Percentiles rank a stretch among this genome's conserved stretches.
Conservation (phyloP, 2,797 vertebrate genomes). For the Diplodus puntazzo region DNA sequence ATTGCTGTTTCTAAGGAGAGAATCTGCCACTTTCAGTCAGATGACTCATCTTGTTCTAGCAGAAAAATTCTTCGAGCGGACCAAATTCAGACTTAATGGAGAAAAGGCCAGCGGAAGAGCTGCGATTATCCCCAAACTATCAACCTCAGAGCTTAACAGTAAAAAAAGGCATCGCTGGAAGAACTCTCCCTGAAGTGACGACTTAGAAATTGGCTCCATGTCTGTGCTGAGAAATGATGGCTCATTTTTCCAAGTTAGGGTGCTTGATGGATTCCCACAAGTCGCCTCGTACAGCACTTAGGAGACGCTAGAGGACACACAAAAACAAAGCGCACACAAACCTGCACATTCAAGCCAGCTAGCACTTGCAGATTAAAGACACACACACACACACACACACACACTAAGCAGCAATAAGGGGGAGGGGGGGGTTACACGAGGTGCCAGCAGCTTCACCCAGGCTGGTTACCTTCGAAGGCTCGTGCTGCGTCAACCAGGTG, state of each 20-base stretch:
- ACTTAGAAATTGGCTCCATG: conserved; percentile 67
- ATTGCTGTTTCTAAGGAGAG: background rate
- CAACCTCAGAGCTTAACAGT: conserved; percentile 60
- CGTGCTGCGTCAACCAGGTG: conserved; percentile 96
- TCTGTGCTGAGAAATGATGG: conserved; percentile 53
- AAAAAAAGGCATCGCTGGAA: conserved; percentile 47
- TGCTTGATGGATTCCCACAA: conserved; percentile 61
- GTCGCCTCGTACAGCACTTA: conserved; percentile 60
- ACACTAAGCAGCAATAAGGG: conserved; percentile 60
- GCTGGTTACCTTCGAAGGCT: conserved; percentile 96
- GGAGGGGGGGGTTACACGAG: conserved; percentile 53
- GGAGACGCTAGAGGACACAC: conserved; percentile 46
- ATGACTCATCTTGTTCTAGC: background rate
- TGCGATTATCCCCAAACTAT: conserved; percentile 55
- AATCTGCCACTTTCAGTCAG: conserved; percentile 2
- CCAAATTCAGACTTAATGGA: conserved; percentile 52
- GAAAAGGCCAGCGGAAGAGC: conserved; percentile 38
- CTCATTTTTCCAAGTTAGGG: conserved; percentile 53
- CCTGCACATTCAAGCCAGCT: conserved; percentile 71
- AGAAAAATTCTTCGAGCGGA: background rate
- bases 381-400: conserved; percentile 49
- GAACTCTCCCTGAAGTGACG: conserved; percentile 55
- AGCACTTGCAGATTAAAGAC: conserved; percentile 61
- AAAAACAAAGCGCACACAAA: conserved; percentile 64
- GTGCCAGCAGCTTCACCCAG: conserved; percentile 77